Percentiles rank a stretch among this genome's conserved stretches.
Conservation (phyloP, 2,888 invertebrate genomes). For the Atrina japonica region DNA sequence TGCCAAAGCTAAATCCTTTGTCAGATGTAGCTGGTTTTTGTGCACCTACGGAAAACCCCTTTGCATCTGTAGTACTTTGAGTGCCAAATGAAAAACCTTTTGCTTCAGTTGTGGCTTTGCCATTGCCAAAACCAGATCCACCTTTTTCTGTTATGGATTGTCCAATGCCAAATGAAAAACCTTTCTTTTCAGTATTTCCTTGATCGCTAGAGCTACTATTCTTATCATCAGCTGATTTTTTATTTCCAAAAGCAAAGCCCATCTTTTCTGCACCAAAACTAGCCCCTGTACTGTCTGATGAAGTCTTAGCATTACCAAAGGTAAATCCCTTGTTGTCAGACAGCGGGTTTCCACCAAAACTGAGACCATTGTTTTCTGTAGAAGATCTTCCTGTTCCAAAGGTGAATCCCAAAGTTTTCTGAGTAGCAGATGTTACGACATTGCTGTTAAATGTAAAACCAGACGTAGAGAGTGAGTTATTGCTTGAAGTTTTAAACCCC, state of each 20-base stretch:
- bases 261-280: not conserved
- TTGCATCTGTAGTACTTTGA: not conserved
- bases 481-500: too few species aligned
- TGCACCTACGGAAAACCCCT: too few species aligned
- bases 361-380: not conserved
- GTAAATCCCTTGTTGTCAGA: too few species aligned
- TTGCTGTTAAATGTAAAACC: slow-evolving; percentile 9
- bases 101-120: slow-evolving; percentile 7
- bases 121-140: slow-evolving; percentile 34
- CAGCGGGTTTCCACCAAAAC: not conserved
- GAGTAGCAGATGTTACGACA: not conserved
- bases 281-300: not conserved
- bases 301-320: not conserved
- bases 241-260: slow-evolving; percentile 32
- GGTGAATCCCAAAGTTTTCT: slow-evolving; percentile 7
- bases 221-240: slow-evolving; percentile 8
- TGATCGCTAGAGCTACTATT: slow-evolving; percentile 8
- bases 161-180: slow-evolving; percentile 31
- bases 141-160: slow-evolving; percentile 11
- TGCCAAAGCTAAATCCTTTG: not conserved
- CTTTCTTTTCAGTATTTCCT: not conserved
- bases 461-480: not conserved
- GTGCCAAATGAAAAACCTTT: slow-evolving; percentile 36
- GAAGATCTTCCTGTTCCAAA: not conserved
- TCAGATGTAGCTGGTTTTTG: not conserved